Percentiles rank a stretch among this genome's conserved stretches.
Conservation (phyloP, 2,888 invertebrate species). For the Pteria penguin region DNA sequence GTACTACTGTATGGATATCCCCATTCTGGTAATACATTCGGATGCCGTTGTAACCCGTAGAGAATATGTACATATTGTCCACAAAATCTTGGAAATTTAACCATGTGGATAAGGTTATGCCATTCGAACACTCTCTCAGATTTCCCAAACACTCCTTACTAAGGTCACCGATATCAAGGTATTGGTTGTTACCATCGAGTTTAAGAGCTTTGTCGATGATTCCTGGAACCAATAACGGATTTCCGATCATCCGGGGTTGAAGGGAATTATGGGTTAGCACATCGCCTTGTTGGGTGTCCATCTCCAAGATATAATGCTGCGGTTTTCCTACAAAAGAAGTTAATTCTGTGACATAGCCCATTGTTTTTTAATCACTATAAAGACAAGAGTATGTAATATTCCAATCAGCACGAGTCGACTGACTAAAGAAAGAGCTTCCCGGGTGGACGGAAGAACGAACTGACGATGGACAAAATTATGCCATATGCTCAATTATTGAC, state of each 20-base stretch:
- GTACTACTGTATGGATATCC: slow-evolving; percentile 61
- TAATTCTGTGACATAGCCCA: too few relatives aligned
- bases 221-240: slow-evolving; percentile 65
- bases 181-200: slow-evolving; percentile 73
- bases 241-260: slow-evolving; percentile 57
- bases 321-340: slow-evolving; percentile 65
- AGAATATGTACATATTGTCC: slow-evolving; percentile 73
- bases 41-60: slow-evolving; percentile 72
- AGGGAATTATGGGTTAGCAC: slow-evolving; percentile 52
- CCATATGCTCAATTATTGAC: too few relatives aligned
- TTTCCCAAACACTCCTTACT: slow-evolving; percentile 74
- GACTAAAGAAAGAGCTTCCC: too few relatives aligned
- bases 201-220: slow-evolving; percentile 70
- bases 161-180: slow-evolving; percentile 71
- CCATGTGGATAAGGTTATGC: slow-evolving; percentile 75
- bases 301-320: slow-evolving; percentile 58
- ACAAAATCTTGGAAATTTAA: slow-evolving; percentile 67
- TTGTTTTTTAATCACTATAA: too few relatives aligned
- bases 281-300: slow-evolving; percentile 63
- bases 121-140: slow-evolving; percentile 68
- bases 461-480: too few relatives aligned
- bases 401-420: too few relatives aligned
- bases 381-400: too few relatives aligned
- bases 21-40: slow-evolving; percentile 69
- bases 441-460: too few relatives aligned